phyloP scores from a whole-genome alignment of 2,113 vertebrate species.

The Pogona vitticeps region DNA sequence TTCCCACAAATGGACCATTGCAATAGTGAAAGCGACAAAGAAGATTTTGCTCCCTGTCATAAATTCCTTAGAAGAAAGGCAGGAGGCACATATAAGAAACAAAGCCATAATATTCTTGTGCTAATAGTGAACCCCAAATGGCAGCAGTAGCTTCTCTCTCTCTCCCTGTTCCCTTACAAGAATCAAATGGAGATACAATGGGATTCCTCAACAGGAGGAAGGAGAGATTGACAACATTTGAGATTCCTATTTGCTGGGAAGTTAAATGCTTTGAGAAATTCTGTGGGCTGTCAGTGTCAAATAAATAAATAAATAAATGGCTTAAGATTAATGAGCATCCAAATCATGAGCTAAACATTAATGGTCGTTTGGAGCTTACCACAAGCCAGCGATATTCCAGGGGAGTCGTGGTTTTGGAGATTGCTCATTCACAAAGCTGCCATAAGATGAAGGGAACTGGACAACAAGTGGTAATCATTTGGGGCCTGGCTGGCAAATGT shows the following conservation, averaged over 20 bases:
- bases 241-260: neutral
- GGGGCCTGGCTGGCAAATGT: neutral
- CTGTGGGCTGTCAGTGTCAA: neutral
- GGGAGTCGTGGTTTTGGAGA: no score
- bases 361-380: neutral
- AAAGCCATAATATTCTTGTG: neutral
- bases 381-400: neutral
- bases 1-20: no score
- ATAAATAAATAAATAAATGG: neutral
- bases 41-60: neutral
- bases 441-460: no score
- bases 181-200: neutral
- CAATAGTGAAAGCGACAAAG: neutral
- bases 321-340: conserved; percentile 1
- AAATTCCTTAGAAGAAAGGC: neutral
- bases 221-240: neutral
- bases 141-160: neutral
- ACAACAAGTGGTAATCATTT: neutral
- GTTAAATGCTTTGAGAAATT: neutral
- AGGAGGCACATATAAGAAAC: neutral
- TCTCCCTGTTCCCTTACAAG: neutral
- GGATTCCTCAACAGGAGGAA: neutral
- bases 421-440: no score
- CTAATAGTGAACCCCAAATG: neutral
- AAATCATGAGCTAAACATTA: neutral